phyloP scores from a whole-genome alignment of 1,140 invertebrate genomes.

The Metopolophium dirhodum region DNA sequence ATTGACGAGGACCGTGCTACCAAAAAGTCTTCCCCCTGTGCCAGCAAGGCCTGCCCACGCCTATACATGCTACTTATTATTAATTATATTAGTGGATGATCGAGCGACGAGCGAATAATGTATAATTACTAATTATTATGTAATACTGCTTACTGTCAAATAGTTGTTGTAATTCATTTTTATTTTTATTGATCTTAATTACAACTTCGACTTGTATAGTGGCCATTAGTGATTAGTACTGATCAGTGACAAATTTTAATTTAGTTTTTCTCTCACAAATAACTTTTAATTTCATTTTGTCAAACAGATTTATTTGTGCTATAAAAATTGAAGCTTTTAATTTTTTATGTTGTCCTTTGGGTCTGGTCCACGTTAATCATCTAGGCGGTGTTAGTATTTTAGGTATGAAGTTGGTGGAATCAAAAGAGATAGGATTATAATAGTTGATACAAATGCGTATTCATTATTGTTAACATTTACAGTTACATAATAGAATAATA shows the following conservation, averaged over 20 bases:
- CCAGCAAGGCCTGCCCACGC: too few relatives aligned
- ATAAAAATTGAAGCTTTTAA: neutral
- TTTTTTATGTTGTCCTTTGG: neutral
- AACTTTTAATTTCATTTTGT: neutral
- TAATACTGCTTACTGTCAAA: neutral
- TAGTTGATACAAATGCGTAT: neutral
- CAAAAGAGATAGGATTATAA: neutral
- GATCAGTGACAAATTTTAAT: too few relatives aligned
- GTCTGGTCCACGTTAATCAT: neutral
- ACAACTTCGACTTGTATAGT: neutral
- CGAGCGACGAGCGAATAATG: neutral
- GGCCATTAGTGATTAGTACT: neutral
- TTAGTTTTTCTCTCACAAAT: neutral
- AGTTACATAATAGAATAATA: neutral
- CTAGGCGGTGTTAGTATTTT: neutral
- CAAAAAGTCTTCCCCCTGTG: too few relatives aligned
- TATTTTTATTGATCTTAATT: slow-evolving; percentile 3
- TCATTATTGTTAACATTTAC: neutral
- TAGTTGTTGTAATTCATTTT: neutral
- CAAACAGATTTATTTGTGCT: neutral
- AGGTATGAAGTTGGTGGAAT: too few relatives aligned
- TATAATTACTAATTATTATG: neutral
- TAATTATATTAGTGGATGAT: neutral
- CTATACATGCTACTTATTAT: neutral
- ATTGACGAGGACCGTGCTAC: too few relatives aligned